Base-by-base conservation (phyloP, 2,797 vertebrate genomes). In the Cossypha dichroa region DNA sequence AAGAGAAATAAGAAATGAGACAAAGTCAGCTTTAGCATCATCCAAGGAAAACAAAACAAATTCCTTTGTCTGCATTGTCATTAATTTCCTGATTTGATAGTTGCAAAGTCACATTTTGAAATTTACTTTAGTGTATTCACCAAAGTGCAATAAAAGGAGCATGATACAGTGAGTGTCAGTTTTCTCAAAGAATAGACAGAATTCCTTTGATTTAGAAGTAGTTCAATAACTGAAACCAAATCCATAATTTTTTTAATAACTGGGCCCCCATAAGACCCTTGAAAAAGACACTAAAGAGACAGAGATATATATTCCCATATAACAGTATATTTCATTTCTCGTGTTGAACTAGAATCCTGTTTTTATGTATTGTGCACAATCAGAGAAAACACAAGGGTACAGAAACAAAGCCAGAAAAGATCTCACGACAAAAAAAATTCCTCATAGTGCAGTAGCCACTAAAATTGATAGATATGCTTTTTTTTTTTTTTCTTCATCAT, bases 211-310 rank as follows among this genome's bases (percentile, higher is more conserved):
- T 95, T 90, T 86, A 90, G 38, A 21, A 67, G 49, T 43, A 59
- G 46, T 82, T 93, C 73, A 94, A 91, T 91, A 94, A 88, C 63
- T 76, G 59, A 96, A 94, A 86, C 10, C 10, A 95, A 95, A 86
- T 29, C 11, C 34, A 72, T 88, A 86, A 3, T 0, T 29, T 84
- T 88, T 96, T 95, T 85, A 93, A 95, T 73, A 85, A 86, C 40
- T 87, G 55, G 40, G 82, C 66, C 58, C 49, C 59, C 58, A 49
- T 41, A 93, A 86, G 49, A 38, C 52, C 9, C 36, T 76, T 38
- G 86, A 81, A 82, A 96, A 90, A 93, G 41, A 79, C 58, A 88
- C 34, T 90, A 90, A 94, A 85, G 48, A 92, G 74, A 75, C 29
- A 75, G 77, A 88, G 28, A 96, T 38, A 85, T 76, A 67, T 84